Conservation (phyloP, 1,140 invertebrate species). For the Tetramorium parvispinum region DNA sequence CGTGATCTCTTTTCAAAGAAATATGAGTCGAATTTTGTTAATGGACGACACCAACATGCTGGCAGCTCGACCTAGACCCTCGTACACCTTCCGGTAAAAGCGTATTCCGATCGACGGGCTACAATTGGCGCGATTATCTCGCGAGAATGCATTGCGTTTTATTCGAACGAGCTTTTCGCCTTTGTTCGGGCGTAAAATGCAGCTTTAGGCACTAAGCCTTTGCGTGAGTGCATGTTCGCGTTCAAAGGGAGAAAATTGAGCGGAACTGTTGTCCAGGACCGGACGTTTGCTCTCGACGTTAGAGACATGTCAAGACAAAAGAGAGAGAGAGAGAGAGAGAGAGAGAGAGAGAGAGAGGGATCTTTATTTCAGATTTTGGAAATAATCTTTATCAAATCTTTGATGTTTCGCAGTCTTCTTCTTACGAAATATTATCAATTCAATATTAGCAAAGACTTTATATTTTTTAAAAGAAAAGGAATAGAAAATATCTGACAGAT, state of each 20-base stretch:
- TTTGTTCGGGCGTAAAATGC: slow-evolving; percentile 50
- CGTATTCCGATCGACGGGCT: slow-evolving; percentile 25
- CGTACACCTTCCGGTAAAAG: slow-evolving; percentile 8
- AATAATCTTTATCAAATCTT: slow-evolving; percentile 1
- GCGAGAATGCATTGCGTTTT: slow-evolving; percentile 47
- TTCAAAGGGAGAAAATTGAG: slow-evolving; percentile 74
- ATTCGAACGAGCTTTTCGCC: slow-evolving; percentile 31
- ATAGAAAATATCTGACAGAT: not conserved
- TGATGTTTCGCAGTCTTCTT: not conserved
- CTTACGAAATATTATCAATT: not conserved
- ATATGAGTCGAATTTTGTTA: not conserved
- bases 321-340: not conserved
- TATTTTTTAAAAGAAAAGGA: not conserved
- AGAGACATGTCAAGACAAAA: slow-evolving; percentile 35
- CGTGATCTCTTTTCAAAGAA: not conserved
- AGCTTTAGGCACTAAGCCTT: slow-evolving; percentile 44
- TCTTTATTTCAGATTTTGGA: not conserved
- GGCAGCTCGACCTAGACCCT: slow-evolving; percentile 34
- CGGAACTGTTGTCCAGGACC: slow-evolving; percentile 75
- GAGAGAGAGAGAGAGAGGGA: no score
- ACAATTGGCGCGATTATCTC: slow-evolving; percentile 54
- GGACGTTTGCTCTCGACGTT: slow-evolving; percentile 75
- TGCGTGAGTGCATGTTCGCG: slow-evolving; percentile 41
- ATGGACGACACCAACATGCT: not conserved
- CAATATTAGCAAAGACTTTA: not conserved